Base-by-base conservation (phyloP, 2,888 invertebrate genomes). In the Lasioglossum vierecki region DNA sequence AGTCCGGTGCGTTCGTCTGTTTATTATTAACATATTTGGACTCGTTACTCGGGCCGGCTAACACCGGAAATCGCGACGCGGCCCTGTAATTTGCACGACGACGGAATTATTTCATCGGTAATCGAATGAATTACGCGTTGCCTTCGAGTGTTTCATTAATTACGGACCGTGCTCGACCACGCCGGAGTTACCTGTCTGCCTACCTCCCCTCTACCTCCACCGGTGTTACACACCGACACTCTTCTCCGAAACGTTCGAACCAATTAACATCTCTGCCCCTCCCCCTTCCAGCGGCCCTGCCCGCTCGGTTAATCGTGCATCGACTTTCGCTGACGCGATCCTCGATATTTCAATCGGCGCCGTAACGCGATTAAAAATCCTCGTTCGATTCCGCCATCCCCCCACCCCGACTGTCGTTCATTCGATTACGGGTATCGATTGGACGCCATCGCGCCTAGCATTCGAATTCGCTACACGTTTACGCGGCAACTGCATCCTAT, bases 1-100 rank as follows among this genome's bases (percentile, higher is more conserved):
- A 70, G 41, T n/a, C 39, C 70, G n/a, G 4, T 5, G 13, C n/a
- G 22, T n/a, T 70, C 41, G 11, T n/a, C 70, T 70, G 80, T 88
- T 90, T 81, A 84, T 88, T 90, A 90, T 89, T 88, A 90, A 89
- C 88, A 90, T 88, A 89, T 88, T 86, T 82, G 66, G 75, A 75
- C 83, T 84, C 82, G 84, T 90, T 89, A 82, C 78, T 80, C 71
- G 79, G 11, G 5, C 53, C 46, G 44, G 66, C 66, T 76, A 76
- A 79, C 76, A 76, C 49, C 39, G 44, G 66, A 72, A 78, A 72
- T 83, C 35, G 44, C 46, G 76, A 70, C 76, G 53, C 22, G 63
- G 78, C 77, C 79, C 41, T 73, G 80, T 82, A 88, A 89, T 90
- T 86, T 70, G 11, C 71, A 46, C 60, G n/a, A 39, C 78, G 84